Percentiles rank a stretch among this genome's conserved stretches.
These are phyloP conservation scores for Heteromurus nitidus DNA, from an alignment of 2,888 invertebrate species.

Conservation along the genomic window DNA sequence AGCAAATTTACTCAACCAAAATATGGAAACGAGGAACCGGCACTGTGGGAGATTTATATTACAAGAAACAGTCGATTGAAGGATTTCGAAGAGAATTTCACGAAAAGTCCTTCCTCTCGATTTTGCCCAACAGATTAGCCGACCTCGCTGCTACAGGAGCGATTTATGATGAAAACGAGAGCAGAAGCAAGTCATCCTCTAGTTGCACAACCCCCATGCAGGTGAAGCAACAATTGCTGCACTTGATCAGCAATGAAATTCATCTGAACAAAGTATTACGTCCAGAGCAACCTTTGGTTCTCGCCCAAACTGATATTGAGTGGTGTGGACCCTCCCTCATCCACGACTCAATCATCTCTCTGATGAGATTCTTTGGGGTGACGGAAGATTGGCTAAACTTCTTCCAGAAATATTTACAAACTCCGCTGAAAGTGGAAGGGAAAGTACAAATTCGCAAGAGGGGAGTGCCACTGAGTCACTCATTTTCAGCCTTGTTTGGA, in stretches of 20 bases:
- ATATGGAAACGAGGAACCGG: constrained; percentile 61
- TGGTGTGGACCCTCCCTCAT: constrained; percentile 66
- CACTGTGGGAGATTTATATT: constrained; percentile 29
- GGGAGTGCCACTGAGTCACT: constrained; percentile 63
- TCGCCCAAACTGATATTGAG: constrained; percentile 68
- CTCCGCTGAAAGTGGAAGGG: constrained; percentile 31
- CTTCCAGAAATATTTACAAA: constrained; percentile 58
- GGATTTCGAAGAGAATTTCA: constrained; percentile 47
- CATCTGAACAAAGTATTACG: constrained; percentile 53
- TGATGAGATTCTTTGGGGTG: constrained; percentile 60
- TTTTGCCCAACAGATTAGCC: constrained; percentile 47
- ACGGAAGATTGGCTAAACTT: constrained; percentile 55
- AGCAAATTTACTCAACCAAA: constrained; percentile 56
- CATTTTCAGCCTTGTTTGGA: constrained; percentile 60
- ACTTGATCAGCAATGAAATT: constrained; percentile 64
- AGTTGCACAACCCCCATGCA: constrained; percentile 32
- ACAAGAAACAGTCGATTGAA: constrained; percentile 43
- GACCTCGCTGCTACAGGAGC: constrained; percentile 16
- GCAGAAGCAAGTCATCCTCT: not conserved
- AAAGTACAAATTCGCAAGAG: constrained; percentile 36
- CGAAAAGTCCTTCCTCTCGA: constrained; percentile 47
- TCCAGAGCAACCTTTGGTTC: constrained; percentile 43
- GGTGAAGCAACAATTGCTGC: constrained; percentile 62
- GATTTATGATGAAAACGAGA: constrained; percentile 24
- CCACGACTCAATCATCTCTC: constrained; percentile 56